Percentiles rank a stretch among this genome's conserved stretches.
Conservation (phyloP, 2,797 vertebrate species). For the Neosalanx taihuensis region DNA sequence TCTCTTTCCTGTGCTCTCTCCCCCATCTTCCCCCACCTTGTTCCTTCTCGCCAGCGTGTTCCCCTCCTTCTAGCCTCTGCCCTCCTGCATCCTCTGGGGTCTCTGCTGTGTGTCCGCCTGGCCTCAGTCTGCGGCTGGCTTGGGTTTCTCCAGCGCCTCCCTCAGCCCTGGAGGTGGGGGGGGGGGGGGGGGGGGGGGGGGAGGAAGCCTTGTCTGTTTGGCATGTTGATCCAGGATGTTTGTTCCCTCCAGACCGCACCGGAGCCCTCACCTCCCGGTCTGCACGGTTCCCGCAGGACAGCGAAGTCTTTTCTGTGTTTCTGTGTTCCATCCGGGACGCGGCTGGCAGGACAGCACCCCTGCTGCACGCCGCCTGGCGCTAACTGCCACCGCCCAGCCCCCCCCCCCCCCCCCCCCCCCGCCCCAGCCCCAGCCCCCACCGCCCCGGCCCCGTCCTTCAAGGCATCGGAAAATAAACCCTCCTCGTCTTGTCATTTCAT, state of each 20-base stretch:
- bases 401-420: no score
- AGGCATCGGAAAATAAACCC: conserved; percentile 13
- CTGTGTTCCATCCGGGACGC: background rate
- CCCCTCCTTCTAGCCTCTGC: no score
- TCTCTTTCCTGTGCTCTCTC: no score
- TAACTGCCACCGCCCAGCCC: conserved; percentile 5
- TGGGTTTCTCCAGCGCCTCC: conserved; percentile 27
- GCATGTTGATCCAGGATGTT: no score
- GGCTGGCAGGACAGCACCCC: conserved; percentile 13
- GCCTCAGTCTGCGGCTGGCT: conserved; percentile 23
- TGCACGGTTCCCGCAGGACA: no score
- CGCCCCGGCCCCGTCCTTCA: conserved; percentile 3
- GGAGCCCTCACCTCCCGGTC: no score
- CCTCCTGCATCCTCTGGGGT: conserved; percentile 16
- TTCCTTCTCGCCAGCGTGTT: no score
- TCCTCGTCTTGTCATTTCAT: conserved; percentile 43
- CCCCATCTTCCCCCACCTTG: no score
- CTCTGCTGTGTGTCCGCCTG: conserved; percentile 34
- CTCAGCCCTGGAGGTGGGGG: conserved; percentile 32
- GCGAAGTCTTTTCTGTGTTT: background rate
- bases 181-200: no score
- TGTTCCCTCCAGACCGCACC: no score
- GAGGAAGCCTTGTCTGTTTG: background rate
- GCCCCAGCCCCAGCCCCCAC: no score
- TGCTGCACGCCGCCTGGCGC: conserved; percentile 16